Evolutionary conservation across 2,113 vertebrate genomes (phyloP).

Genomic region (Lampris incognitus): DNA sequence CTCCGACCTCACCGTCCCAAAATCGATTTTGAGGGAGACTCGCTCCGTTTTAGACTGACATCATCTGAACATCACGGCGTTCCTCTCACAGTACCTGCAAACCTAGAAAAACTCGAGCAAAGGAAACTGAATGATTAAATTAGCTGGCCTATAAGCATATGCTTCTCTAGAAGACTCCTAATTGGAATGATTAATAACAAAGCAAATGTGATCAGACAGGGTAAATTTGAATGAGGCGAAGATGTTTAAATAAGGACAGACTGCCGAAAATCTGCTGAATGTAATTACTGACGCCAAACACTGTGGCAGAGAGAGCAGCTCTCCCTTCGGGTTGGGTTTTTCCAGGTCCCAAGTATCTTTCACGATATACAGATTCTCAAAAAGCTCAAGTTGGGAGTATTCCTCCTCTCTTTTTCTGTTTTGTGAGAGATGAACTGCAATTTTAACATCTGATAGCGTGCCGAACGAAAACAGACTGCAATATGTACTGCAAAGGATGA

Average conservation of each 20-base stretch:
- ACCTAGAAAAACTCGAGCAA: constrained; percentile 6
- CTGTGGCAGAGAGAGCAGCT: constrained; percentile 59
- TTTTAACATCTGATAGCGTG: constrained; percentile 16
- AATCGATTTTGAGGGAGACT: constrained; percentile 9
- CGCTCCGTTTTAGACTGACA: constrained; percentile 2
- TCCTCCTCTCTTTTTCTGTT: not conserved
- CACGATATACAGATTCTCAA: constrained; percentile 19
- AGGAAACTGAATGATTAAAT: constrained; percentile 56
- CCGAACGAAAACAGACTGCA: constrained; percentile 14
- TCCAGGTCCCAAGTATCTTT: constrained; percentile 12
- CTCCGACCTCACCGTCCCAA: constrained; percentile 27
- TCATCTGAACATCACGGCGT: not conserved
- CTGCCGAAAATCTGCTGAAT: constrained; percentile 50
- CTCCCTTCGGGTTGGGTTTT: not conserved
- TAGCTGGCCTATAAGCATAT: constrained; percentile 38
- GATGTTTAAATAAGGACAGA: constrained; percentile 57
- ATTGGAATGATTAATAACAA: constrained; percentile 74
- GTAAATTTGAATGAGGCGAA: constrained; percentile 55
- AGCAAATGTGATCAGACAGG: constrained; percentile 71
- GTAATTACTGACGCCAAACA: constrained; percentile 57
- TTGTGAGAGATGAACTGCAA: constrained; percentile 4
- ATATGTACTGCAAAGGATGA: not conserved
- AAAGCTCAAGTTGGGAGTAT: constrained; percentile 8
- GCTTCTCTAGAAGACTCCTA: constrained; percentile 48
- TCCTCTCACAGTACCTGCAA: not conserved